Evolutionary conservation across 2,797 vertebrate genomes (phyloP).

Genomic region (Naso thynnoides): DNA sequence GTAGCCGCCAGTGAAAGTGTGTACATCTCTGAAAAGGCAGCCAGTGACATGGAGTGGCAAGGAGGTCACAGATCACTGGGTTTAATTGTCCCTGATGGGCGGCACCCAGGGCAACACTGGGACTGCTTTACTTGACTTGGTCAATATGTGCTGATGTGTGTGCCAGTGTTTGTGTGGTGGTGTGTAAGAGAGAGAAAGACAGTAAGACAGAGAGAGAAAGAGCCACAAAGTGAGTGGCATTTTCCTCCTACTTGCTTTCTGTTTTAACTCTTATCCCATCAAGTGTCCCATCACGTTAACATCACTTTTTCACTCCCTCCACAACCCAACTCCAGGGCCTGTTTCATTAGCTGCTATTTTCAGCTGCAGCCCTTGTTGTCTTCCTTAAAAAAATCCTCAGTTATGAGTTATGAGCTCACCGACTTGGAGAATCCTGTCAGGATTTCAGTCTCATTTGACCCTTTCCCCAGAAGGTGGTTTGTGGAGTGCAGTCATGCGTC

Average conservation of each 20-base stretch:
- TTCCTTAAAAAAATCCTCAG: constrained; percentile 64
- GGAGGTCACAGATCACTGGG: constrained; percentile 79
- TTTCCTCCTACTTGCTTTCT: constrained; percentile 55
- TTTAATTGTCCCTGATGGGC: constrained; percentile 80
- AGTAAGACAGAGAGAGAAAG: constrained; percentile 22
- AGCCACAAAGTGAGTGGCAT: constrained; percentile 37
- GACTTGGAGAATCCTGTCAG: constrained; percentile 66
- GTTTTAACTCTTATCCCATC: constrained; percentile 68
- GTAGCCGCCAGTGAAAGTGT: constrained; percentile 33
- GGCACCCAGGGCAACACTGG: constrained; percentile 58
- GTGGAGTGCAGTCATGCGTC: constrained; percentile 65
- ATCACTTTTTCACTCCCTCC: constrained; percentile 68
- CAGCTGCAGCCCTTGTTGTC: constrained; percentile 60
- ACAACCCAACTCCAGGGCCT: constrained; percentile 59
- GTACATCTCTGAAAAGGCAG: constrained; percentile 48
- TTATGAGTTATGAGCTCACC: constrained; percentile 61
- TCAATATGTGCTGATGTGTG: constrained; percentile 47
- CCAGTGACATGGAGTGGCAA: constrained; percentile 62
- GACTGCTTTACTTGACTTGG: constrained; percentile 59
- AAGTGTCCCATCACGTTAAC: constrained; percentile 68
- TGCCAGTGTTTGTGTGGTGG: neutral
- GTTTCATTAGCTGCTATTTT: constrained; percentile 78
- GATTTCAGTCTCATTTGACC: constrained; percentile 73
- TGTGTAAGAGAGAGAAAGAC: constrained; percentile 36
- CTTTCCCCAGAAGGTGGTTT: constrained; percentile 66